phyloP scores from a whole-genome alignment of 2,797 vertebrate genomes.

The Sebastes trivittatus region DNA sequence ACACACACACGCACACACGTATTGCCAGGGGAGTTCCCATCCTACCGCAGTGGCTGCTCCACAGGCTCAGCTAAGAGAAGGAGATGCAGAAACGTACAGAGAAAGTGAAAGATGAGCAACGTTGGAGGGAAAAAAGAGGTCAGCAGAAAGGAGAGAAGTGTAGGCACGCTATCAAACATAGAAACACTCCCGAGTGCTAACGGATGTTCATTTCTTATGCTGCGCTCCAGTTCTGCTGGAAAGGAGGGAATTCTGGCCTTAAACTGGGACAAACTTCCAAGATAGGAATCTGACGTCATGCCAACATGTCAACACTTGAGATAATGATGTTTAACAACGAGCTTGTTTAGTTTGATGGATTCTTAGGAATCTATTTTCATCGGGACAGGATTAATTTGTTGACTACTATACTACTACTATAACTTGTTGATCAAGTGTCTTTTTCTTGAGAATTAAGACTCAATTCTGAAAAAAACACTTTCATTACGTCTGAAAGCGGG shows the following conservation, averaged over 20 bases:
- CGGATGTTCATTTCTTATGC: constrained; percentile 33
- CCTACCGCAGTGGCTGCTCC: constrained; percentile 88
- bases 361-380: background rate
- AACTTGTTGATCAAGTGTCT: background rate
- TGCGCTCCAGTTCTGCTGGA: constrained; percentile 57
- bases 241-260: constrained; percentile 51
- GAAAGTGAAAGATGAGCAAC: constrained; percentile 80
- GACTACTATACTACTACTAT: too few relatives aligned
- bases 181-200: constrained; percentile 43
- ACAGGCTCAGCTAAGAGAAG: constrained; percentile 86
- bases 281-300: constrained; percentile 2
- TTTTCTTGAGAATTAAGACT: background rate
- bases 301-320: background rate
- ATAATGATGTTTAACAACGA: background rate
- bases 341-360: background rate
- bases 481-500: background rate
- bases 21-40: constrained; percentile 80
- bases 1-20: constrained; percentile 45
- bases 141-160: constrained; percentile 69
- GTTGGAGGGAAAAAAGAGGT: constrained; percentile 54
- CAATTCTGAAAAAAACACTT: background rate
- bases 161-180: constrained; percentile 56
- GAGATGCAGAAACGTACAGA: constrained; percentile 82
- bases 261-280: constrained; percentile 35
- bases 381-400: background rate